These are phyloP conservation scores for Cyanoderma ruficeps DNA, from an alignment of 2,113 vertebrate genomes.

Conservation along the genomic window DNA sequence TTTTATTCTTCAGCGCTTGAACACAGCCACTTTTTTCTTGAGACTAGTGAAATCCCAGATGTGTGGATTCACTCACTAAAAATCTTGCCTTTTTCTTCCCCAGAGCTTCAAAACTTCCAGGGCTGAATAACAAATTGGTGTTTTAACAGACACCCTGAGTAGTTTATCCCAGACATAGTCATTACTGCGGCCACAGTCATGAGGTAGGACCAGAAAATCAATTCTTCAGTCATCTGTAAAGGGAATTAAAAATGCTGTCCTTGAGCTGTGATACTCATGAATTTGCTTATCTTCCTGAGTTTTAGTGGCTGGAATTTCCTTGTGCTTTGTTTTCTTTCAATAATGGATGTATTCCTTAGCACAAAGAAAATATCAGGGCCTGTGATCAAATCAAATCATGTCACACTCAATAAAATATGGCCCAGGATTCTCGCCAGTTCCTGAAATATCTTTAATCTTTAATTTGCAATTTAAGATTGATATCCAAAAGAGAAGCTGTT, in stretches of 20 bases:
- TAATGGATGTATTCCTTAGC: background rate
- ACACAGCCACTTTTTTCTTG: background rate
- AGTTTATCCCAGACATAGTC: background rate
- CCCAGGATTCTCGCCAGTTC: background rate
- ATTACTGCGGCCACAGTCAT: background rate
- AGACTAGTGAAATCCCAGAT: background rate
- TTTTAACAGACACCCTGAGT: background rate
- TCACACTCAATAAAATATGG: background rate
- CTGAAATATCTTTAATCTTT: constrained; percentile 17
- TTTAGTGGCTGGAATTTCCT: background rate
- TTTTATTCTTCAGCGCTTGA: background rate
- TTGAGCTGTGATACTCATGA: background rate
- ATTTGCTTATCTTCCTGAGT: background rate
- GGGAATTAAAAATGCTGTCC: background rate
- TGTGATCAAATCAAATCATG: background rate
- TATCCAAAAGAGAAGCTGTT: background rate
- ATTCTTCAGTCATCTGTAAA: background rate
- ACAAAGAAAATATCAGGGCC: background rate
- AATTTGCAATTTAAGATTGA: constrained; percentile 13
- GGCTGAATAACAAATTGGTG: background rate
- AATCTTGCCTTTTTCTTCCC: background rate
- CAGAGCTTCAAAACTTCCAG: background rate
- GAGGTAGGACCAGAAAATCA: background rate
- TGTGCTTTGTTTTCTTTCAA: background rate
- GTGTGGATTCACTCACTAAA: background rate